phyloP scores from a whole-genome alignment of 64 coral and sea anemone genomes.

The Platygyra sinensis region DNA sequence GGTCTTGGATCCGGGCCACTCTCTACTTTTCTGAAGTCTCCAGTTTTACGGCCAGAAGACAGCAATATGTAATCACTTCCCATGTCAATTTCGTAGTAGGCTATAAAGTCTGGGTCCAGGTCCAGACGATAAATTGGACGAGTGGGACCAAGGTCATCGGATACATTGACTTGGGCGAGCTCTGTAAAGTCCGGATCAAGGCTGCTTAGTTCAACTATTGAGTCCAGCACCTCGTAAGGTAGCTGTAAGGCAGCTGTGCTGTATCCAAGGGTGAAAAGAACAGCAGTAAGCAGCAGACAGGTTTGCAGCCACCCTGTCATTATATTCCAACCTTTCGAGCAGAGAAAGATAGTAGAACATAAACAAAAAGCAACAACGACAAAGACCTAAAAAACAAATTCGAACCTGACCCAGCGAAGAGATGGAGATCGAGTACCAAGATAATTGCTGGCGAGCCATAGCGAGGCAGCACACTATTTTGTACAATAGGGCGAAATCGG shows the following conservation, averaged over 20 bases:
- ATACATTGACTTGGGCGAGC: background rate
- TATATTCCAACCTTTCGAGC: no score
- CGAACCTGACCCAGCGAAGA: no score
- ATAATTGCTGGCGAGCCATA: no score
- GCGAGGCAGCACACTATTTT: no score
- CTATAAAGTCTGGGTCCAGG: constrained; percentile 62
- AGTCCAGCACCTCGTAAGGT: background rate
- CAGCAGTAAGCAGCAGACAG: background rate
- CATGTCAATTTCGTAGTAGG: constrained; percentile 65
- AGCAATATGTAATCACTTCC: constrained; percentile 43
- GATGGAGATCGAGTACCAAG: no score
- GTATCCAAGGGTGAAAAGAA: background rate
- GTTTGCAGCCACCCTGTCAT: background rate
- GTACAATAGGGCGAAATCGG: no score
- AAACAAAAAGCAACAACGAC: no score
- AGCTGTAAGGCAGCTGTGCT: background rate
- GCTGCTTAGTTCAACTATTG: background rate
- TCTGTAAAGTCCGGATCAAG: background rate
- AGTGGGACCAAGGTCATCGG: background rate
- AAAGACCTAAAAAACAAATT: no score
- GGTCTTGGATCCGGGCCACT: constrained; percentile 49
- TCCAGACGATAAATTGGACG: constrained; percentile 60
- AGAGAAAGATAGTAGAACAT: no score
- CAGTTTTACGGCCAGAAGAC: constrained; percentile 51
- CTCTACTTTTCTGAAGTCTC: constrained; percentile 50